Evolutionary conservation across 2,113 vertebrate genomes (phyloP).

Genomic region (Empidonax alnorum): DNA sequence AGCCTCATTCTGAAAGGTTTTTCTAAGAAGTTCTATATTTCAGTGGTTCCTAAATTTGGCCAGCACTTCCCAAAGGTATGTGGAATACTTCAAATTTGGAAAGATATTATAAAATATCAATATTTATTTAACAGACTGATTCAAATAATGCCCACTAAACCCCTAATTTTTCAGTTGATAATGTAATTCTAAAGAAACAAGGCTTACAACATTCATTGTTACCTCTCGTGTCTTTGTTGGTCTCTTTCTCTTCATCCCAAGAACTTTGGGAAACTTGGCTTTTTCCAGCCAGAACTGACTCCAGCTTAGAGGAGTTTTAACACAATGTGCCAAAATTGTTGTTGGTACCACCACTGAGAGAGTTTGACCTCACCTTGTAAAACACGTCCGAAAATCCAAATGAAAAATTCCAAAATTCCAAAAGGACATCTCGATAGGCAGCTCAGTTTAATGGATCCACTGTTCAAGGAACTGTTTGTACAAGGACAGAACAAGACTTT

Average conservation of each 20-base stretch:
- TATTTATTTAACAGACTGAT: background rate
- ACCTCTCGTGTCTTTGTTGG: background rate
- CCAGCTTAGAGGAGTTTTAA: background rate
- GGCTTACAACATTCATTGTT: background rate
- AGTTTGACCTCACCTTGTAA: background rate
- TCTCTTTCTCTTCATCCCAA: background rate
- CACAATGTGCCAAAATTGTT: background rate
- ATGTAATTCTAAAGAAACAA: background rate
- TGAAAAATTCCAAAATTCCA: background rate
- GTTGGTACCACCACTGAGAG: background rate
- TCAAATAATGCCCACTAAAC: background rate
- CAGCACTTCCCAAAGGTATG: background rate
- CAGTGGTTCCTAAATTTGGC: background rate
- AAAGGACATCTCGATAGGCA: background rate
- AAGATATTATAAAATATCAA: background rate
- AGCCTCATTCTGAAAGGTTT: background rate
- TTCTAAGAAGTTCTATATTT: background rate
- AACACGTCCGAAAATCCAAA: background rate
- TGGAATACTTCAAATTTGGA: background rate
- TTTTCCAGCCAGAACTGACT: background rate
- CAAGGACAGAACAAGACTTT: background rate
- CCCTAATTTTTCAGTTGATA: background rate
- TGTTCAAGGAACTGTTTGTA: background rate
- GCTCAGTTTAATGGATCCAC: background rate
- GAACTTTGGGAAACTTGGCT: background rate